Base-by-base conservation (phyloP, 2,888 invertebrate species). In the Dorcus parallelipipedus region DNA sequence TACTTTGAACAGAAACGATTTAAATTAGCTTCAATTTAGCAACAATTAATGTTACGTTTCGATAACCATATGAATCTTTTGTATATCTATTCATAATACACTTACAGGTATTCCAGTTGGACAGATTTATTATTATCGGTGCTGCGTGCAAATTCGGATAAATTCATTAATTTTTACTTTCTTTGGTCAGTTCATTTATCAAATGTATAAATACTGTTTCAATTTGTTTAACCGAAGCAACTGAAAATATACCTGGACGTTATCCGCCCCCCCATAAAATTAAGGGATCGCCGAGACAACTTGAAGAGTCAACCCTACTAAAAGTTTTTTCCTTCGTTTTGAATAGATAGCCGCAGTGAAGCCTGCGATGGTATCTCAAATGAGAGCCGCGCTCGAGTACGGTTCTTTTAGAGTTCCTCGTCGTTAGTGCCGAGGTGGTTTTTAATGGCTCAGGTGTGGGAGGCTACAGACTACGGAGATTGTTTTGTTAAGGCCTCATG, bases 401-500 rank as follows among this genome's bases (percentile, higher is more conserved):
- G 33, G 38, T 20, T 38, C 53, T 50, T 53, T 54, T 43, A 40
- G 54, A 41, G 43, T 39, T 39, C 43, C 47, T 50, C 41, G 42
- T 40, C 51, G 54, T 60, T 60, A 54, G 54, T 60, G 60, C 52
- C 42, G 52, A 54, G 60, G 60, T 52, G 55, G 53, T 58, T 59
- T 59, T 59, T 59, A 59, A 59, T 59, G 56, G 61, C 55, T 54
- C 61, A 54, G 52, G 63, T 64, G 63, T 64, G 61, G 63, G 63
- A 64, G 61, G 58, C 53, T 64, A 64, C 63, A 64, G 58, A 61
- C 60, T 59, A 3, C 58, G 59, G 52, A 59, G 63, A 63, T 63
- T 63, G 63, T 63, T 63, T 63, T 61, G 63, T 64, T 64, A 64
- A 60, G 63, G 59, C 54, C 59, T 54, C 56, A 59, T 61, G 61